Conservation (phyloP, 2,888 invertebrate genomes). For the Noctua comes region DNA sequence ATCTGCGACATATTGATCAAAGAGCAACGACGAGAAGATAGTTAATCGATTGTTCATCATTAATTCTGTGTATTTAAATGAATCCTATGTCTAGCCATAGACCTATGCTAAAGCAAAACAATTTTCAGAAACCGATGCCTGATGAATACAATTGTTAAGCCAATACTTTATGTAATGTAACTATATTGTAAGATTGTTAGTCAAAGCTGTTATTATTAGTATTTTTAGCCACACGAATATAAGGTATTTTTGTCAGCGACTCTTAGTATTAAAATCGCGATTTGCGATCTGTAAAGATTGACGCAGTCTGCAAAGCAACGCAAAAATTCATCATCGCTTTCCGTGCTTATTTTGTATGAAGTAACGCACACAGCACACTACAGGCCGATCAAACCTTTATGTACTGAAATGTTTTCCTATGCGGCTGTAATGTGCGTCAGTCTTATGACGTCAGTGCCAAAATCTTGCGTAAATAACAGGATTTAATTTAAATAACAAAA, state of each 20-base stretch:
- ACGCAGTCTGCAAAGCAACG: background rate
- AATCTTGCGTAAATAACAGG: slow-evolving; percentile 5
- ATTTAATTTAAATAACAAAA: background rate
- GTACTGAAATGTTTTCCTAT: background rate
- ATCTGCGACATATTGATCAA: no score
- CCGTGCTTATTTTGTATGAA: background rate
- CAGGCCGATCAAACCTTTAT: background rate
- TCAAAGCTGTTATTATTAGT: background rate
- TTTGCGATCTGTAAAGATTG: background rate
- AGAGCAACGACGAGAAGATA: background rate
- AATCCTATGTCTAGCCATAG: background rate
- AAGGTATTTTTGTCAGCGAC: background rate
- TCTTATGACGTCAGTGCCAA: background rate
- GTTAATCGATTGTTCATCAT: background rate
- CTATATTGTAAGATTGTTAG: background rate
- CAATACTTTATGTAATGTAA: background rate
- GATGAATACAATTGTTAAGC: background rate
- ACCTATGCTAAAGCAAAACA: background rate
- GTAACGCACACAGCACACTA: background rate
- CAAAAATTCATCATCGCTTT: background rate
- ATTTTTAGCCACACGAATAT: background rate
- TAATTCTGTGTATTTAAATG: background rate
- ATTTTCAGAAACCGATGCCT: background rate
- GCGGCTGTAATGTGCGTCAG: background rate
- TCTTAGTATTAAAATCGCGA: no score